Base-by-base conservation (phyloP, 2,113 vertebrate species). In the Spermophilus dauricus region DNA sequence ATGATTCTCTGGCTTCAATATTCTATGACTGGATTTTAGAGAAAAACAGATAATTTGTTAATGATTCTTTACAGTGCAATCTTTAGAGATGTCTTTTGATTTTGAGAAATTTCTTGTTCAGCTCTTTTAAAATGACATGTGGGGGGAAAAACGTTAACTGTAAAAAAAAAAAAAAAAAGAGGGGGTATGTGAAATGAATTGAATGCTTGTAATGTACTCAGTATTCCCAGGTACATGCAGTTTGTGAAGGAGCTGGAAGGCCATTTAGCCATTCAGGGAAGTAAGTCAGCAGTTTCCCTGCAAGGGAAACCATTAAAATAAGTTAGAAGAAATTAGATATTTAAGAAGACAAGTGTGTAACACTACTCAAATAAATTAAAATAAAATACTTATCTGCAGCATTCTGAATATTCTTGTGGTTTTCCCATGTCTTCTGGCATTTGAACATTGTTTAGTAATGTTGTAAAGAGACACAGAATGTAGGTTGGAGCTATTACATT, bases 81-180 rank as follows among this genome's bases (percentile, higher is more conserved):
- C 30, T 42, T 86, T 78, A 84, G 72, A 80, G 56, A 85, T 85
- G 30, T 91, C 26, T 91, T 94, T 86, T 86, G 26, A 89, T 90
- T 89, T 95, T 4, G 56, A 63, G 34, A 77, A 95, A 48, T 77
- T 95, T 95, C 61, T 95, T 76, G n/a, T 86, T 89, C 16, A 85
- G 24, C 70, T 91, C 32, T 95, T 96, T 96, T 69, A 6, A 76
- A 80, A 73, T 88, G 76, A 45, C 39, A 24, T 80, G 20, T 91
- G 56, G 28, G 39, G 39, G 8, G 61, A 75, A 37, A 94, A 53
- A 2, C 8, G 42, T 30, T 63, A 37, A 11, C 39, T 88, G 6
- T 69, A 73, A 56, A 48, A 75, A 32, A 61, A 61, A 16, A 39
- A n/a, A 32, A 73, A 82, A 58, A 90, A 24, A 16, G 51, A 53